Evolutionary conservation across 2,113 vertebrate species (phyloP).

Genomic region (Crotalus tigris): DNA sequence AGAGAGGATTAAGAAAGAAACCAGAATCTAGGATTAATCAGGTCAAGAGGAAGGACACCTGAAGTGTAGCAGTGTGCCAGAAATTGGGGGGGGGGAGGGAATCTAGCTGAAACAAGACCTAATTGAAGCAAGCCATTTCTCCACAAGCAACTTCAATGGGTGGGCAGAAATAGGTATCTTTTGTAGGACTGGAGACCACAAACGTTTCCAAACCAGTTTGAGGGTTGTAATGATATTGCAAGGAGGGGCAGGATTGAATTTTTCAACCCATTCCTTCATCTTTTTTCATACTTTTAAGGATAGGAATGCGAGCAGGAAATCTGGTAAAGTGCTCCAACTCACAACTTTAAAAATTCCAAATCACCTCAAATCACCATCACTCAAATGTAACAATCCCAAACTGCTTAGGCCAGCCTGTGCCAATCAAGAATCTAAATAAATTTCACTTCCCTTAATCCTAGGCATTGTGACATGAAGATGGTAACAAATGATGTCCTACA

Average conservation of each 20-base stretch:
- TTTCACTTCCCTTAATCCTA: background rate
- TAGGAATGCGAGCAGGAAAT: background rate
- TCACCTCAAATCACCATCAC: background rate
- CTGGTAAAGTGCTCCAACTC: background rate
- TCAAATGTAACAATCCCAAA: background rate
- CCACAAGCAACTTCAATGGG: background rate
- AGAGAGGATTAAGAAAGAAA: background rate
- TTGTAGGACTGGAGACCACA: background rate
- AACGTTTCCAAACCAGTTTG: background rate
- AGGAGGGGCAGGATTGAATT: background rate
- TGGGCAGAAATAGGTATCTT: background rate
- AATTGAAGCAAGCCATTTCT: background rate
- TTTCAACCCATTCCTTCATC: background rate
- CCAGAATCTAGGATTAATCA: background rate
- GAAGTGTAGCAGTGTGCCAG: background rate
- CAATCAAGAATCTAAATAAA: background rate
- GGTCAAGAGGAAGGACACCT: background rate
- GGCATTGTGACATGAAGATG: background rate
- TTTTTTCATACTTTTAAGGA: background rate
- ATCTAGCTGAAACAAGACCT: background rate
- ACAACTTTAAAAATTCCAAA: background rate
- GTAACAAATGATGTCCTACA: background rate
- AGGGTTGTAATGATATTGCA: background rate
- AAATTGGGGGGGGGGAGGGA: accelerated
- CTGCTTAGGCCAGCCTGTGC: background rate